Evolutionary conservation across 2,113 vertebrate genomes (phyloP).

Genomic region (Xenus cinereus): DNA sequence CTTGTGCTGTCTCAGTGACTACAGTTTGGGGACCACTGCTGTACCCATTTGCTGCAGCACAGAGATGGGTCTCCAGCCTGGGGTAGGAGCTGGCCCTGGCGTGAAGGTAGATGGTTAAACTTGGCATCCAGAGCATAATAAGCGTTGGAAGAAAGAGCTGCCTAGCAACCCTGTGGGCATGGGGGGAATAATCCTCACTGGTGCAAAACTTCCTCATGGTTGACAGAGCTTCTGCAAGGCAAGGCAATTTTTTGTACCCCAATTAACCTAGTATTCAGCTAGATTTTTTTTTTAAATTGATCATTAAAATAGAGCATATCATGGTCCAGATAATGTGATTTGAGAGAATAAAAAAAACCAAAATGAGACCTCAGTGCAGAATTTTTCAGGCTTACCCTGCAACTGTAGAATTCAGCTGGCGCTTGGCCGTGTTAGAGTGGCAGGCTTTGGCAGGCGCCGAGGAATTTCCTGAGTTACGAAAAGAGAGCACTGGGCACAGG

Average conservation of each 20-base stretch:
- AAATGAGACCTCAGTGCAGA: background rate
- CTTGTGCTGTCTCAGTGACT: background rate
- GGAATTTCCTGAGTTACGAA: constrained; percentile 56
- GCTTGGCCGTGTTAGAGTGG: accelerated
- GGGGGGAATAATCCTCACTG: constrained; percentile 5
- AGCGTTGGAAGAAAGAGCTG: constrained; percentile 37
- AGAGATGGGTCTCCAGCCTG: background rate
- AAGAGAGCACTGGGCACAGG: constrained; percentile 1
- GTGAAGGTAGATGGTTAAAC: background rate
- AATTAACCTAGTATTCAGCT: background rate
- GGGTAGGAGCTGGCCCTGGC: background rate
- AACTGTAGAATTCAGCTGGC: constrained; percentile 22
- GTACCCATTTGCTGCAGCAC: background rate
- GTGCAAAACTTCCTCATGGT: background rate
- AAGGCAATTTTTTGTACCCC: background rate
- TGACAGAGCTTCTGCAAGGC: background rate
- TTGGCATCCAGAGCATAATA: constrained; percentile 32
- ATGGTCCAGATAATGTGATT: background rate
- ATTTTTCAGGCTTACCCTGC: background rate
- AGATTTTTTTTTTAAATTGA: background rate
- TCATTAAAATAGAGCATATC: background rate
- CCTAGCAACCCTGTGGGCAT: constrained; percentile 27
- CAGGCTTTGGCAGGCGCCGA: background rate
- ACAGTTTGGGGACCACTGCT: background rate
- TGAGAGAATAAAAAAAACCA: background rate